phyloP scores from a whole-genome alignment of 2,797 vertebrate genomes.

The Sebastes wilsoni region DNA sequence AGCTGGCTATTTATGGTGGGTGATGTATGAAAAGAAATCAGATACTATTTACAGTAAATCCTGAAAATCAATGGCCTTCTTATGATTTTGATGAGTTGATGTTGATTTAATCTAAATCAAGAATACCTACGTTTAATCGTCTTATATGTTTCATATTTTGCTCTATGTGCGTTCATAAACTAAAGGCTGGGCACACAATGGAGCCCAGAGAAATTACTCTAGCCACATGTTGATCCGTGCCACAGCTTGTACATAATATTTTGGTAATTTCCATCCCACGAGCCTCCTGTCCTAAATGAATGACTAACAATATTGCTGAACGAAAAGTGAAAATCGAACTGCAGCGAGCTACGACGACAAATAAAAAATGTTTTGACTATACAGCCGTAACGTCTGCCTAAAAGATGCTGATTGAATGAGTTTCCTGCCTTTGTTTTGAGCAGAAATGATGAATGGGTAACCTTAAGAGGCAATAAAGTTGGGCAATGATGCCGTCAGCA shows the following conservation, averaged over 20 bases:
- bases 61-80: not conserved
- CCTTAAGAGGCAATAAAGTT: constrained; percentile 17
- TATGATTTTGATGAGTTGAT: no score
- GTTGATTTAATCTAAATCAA: not conserved
- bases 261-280: not conserved
- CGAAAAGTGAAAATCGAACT: not conserved
- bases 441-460: constrained; percentile 19
- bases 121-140: not conserved
- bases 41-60: not conserved
- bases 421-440: constrained; percentile 10
- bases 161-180: not conserved
- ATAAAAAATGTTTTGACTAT: not conserved
- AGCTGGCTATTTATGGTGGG: not conserved
- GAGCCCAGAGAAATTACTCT: not conserved
- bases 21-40: not conserved
- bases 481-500: constrained; percentile 7
- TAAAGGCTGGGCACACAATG: not conserved
- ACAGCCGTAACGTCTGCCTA: not conserved
- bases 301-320: not conserved
- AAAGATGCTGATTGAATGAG: constrained; percentile 12
- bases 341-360: not conserved
- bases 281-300: not conserved
- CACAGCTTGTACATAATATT: not conserved
- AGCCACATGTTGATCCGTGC: not conserved
- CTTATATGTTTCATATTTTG: not conserved